Conservation (phyloP, 2,888 invertebrate genomes). For the Micoletzkya japonica region DNA sequence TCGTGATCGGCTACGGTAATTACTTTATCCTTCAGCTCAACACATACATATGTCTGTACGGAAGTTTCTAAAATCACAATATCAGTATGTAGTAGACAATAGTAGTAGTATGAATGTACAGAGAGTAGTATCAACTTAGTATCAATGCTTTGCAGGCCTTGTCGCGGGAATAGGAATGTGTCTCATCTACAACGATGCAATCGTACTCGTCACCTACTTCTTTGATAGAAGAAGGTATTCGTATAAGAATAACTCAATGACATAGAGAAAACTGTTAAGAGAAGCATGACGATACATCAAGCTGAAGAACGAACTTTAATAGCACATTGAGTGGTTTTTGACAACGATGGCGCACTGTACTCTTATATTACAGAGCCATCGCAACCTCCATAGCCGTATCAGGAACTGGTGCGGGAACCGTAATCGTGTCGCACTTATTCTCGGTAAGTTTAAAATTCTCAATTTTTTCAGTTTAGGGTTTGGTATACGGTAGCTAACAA, state of each 20-base stretch:
- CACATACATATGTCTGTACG: neutral
- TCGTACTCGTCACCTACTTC: slow-evolving; percentile 86
- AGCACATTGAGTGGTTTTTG: too few relatives aligned
- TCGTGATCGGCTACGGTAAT: slow-evolving; percentile 1
- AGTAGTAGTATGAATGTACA: neutral
- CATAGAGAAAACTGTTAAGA: too few relatives aligned
- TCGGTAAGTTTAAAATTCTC: too few relatives aligned
- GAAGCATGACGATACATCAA: too few relatives aligned
- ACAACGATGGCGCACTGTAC: neutral
- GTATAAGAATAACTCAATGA: too few relatives aligned
- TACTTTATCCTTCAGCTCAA: neutral
- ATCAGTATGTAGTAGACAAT: too few relatives aligned
- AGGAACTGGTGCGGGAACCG: slow-evolving; percentile 75
- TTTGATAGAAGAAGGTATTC: slow-evolving; percentile 72
- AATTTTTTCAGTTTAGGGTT: too few relatives aligned
- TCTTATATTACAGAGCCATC: slow-evolving; percentile 61
- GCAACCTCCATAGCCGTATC: slow-evolving; percentile 74
- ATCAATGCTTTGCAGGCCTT: neutral
- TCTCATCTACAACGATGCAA: slow-evolving; percentile 77
- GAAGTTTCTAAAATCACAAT: too few relatives aligned
- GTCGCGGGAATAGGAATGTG: slow-evolving; percentile 36
- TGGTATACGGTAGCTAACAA: too few relatives aligned
- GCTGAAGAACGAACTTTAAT: too few relatives aligned
- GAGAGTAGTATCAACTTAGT: neutral
- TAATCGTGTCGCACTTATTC: too few relatives aligned